Conservation (phyloP, 1,140 invertebrate genomes). For the Harpegnathos saltator region DNA sequence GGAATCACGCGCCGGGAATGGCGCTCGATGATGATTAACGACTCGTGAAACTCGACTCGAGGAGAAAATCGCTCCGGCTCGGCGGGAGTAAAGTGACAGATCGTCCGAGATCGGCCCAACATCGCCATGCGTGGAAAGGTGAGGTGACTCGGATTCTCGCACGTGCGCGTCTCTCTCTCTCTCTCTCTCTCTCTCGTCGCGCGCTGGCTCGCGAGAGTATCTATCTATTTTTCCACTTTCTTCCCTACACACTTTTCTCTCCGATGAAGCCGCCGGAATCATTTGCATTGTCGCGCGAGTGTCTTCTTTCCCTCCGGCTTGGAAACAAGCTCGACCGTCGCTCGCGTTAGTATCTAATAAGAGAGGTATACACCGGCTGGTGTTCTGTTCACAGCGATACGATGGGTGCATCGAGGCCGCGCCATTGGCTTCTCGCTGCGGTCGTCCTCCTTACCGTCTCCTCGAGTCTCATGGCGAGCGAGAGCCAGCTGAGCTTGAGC, state of each 20-base stretch:
- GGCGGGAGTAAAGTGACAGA: background rate
- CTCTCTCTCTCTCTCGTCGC: no score
- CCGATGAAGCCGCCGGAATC: background rate
- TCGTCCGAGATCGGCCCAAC: conserved; percentile 3
- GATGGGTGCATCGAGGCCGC: conserved; percentile 80
- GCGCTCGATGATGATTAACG: conserved; percentile 47
- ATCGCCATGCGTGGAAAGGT: background rate
- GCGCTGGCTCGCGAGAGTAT: no score
- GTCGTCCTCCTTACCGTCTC: conserved; percentile 75
- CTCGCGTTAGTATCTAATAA: background rate
- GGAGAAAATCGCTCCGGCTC: conserved; percentile 46
- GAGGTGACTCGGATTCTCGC: conserved; percentile 15
- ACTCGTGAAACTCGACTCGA: conserved; percentile 51
- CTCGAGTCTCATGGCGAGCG: conserved; percentile 46
- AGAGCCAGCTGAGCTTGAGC: background rate
- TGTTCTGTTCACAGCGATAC: conserved; percentile 58
- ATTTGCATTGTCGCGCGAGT: background rate
- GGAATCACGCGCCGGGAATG: conserved; percentile 36
- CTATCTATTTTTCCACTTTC: no score
- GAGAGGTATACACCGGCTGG: no score
- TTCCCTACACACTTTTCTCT: no score
- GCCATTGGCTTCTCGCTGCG: conserved; percentile 79
- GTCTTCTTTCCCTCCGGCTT: no score
- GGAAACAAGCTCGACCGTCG: no score
- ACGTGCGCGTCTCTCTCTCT: background rate